Evolutionary conservation across 2,888 invertebrate species (phyloP).

Genomic region (Gerris lacustris): DNA sequence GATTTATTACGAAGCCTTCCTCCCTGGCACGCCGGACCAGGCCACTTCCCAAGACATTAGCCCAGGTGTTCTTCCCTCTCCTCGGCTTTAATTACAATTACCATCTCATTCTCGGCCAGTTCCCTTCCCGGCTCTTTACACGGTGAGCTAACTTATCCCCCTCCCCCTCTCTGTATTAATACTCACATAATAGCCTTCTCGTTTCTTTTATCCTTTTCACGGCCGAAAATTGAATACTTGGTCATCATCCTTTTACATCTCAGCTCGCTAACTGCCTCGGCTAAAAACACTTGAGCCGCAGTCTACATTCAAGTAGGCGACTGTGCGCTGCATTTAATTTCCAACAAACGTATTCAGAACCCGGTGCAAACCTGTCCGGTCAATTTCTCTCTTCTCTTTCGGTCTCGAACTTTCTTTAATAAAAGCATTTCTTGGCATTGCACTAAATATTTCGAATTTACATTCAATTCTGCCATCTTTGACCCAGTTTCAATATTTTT

Average conservation of each 20-base stretch:
- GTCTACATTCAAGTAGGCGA: background rate
- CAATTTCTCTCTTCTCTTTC: too few species aligned
- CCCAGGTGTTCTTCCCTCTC: background rate
- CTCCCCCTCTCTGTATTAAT: background rate
- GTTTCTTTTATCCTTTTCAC: background rate
- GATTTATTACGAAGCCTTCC: slow-evolving; percentile 5
- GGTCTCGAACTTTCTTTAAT: too few species aligned
- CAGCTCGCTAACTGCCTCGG: background rate
- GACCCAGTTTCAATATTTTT: too few species aligned
- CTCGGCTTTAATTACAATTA: slow-evolving; percentile 3
- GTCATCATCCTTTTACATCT: background rate
- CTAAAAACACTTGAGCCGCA: background rate
- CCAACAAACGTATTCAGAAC: too few species aligned
- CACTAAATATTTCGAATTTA: too few species aligned
- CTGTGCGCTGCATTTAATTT: too few species aligned
- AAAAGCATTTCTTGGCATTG: too few species aligned
- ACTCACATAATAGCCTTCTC: background rate
- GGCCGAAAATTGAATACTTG: slow-evolving; percentile 2
- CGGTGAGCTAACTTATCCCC: background rate
- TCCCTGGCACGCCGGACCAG: background rate
- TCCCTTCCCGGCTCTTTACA: background rate
- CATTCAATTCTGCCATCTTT: too few species aligned
- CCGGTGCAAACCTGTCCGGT: too few species aligned
- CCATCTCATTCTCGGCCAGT: background rate
- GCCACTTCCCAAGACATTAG: slow-evolving; percentile 1